These are phyloP conservation scores for Biston stratarius DNA, from an alignment of 2,888 invertebrate species.

Conservation along the genomic window DNA sequence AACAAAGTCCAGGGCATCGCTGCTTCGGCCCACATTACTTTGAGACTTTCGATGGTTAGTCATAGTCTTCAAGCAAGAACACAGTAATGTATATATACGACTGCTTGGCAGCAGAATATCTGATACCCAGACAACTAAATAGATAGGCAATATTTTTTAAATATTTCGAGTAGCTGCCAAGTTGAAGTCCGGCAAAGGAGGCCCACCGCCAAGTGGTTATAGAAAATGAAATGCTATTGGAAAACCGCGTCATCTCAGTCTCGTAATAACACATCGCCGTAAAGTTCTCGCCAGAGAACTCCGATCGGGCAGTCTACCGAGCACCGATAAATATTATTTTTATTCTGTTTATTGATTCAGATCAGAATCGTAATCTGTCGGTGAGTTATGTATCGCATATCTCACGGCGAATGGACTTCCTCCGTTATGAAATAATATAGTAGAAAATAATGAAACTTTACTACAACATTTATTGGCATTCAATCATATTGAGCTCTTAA, in stretches of 20 bases:
- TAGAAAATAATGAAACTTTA: neutral
- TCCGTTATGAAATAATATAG: neutral
- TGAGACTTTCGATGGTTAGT: too few species aligned
- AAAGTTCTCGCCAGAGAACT: neutral
- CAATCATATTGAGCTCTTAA: neutral
- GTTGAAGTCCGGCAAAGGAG: too few species aligned
- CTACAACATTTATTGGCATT: neutral
- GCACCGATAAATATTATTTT: constrained; percentile 19
- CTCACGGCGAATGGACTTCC: neutral
- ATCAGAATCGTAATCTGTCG: constrained; percentile 16
- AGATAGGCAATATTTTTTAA: too few species aligned
- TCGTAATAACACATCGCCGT: neutral
- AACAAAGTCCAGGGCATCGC: too few species aligned
- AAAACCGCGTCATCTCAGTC: neutral
- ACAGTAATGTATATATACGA: too few species aligned
- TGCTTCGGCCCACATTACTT: too few species aligned
- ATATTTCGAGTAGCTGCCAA: too few species aligned
- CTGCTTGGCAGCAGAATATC: too few species aligned
- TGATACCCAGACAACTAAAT: too few species aligned
- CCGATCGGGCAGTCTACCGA: neutral
- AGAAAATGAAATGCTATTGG: neutral
- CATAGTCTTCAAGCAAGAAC: too few species aligned
- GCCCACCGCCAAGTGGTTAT: neutral
- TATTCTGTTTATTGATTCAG: constrained; percentile 27
- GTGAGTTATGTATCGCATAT: constrained; percentile 1